phyloP scores from a whole-genome alignment of 2,113 vertebrate genomes.

The Oreochromis tanganicae region DNA sequence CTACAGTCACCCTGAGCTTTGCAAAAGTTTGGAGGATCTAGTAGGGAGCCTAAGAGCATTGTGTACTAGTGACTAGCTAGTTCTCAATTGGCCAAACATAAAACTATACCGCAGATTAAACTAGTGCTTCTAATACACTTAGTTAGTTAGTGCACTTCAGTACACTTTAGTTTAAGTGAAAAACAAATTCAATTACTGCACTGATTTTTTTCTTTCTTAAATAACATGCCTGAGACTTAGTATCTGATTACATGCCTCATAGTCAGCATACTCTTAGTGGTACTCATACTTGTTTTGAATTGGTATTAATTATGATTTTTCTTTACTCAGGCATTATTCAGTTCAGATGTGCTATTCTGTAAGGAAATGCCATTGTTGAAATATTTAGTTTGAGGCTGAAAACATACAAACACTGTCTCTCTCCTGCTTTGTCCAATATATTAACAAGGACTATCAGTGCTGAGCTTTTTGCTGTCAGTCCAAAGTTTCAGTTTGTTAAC shows the following conservation, averaged over 20 bases:
- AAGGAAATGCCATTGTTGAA: neutral
- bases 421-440: neutral
- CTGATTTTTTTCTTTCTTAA: neutral
- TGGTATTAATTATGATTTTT: neutral
- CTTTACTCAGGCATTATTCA: neutral
- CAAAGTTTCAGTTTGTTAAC: neutral
- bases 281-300: too few species aligned
- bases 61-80: neutral
- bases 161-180: neutral
- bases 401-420: neutral
- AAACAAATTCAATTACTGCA: neutral
- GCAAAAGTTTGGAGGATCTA: fast-evolving
- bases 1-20: fast-evolving
- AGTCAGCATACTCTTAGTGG: neutral
- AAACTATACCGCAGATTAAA: neutral
- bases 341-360: neutral
- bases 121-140: neutral
- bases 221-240: neutral
- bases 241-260: neutral
- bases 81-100: neutral
- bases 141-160: neutral
- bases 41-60: neutral
- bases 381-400: neutral
- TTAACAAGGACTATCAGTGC: neutral
- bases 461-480: neutral